These are phyloP conservation scores for Catonia carolina DNA, from an alignment of 2,888 invertebrate genomes.

Conservation along the genomic window DNA sequence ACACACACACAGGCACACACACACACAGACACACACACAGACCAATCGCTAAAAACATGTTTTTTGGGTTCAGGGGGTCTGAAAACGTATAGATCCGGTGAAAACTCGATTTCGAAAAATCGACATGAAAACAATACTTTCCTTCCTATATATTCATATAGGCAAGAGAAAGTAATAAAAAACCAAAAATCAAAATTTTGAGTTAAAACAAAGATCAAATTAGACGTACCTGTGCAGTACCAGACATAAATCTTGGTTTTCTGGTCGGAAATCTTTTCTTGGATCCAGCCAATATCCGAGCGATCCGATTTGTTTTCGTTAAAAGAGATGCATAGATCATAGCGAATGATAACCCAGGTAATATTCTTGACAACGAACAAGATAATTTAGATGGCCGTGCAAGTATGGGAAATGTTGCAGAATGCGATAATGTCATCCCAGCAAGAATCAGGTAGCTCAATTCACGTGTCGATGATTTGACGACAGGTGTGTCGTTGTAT, in stretches of 20 bases:
- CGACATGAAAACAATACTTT: no score
- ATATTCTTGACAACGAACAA: constrained; percentile 53
- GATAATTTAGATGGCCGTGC: constrained; percentile 51
- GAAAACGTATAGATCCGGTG: no score
- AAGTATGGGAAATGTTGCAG: constrained; percentile 57
- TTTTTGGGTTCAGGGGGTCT: no score
- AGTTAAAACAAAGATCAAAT: no score
- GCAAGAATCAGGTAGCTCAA: constrained; percentile 63
- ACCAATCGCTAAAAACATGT: no score
- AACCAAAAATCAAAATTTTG: no score
- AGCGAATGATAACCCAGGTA: constrained; percentile 60
- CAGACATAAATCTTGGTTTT: constrained; percentile 59
- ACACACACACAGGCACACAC: no score
- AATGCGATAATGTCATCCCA: constrained; percentile 51
- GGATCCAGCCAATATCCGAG: constrained; percentile 63
- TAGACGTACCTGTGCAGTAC: constrained; percentile 50
- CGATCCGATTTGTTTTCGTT: constrained; percentile 72
- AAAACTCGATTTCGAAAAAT: no score
- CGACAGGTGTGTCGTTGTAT: constrained; percentile 68
- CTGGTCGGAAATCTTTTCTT: constrained; percentile 64
- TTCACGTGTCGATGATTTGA: constrained; percentile 60
- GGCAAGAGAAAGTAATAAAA: no score
- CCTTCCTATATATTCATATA: no score
- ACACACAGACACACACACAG: no score
- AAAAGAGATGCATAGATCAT: constrained; percentile 67